Conservation (phyloP, 2,113 vertebrate genomes). For the Psephotus haematonotus region DNA sequence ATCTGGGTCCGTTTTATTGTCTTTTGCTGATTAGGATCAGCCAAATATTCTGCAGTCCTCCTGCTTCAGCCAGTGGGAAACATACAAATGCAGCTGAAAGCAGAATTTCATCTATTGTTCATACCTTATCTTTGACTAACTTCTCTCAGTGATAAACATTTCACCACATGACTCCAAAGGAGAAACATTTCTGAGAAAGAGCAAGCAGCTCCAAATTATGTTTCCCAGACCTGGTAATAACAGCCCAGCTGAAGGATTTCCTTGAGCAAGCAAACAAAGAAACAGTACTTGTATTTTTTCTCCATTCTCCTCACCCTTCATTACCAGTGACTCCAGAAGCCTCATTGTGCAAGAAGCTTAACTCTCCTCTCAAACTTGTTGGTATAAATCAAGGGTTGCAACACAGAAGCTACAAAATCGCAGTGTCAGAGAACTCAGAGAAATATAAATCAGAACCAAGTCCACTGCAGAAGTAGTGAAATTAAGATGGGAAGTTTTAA, state of each 20-base stretch:
- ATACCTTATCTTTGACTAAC: slow-evolving; percentile 59
- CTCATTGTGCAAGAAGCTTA: slow-evolving; percentile 24
- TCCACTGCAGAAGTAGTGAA: not conserved
- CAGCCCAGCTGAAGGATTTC: slow-evolving; percentile 49
- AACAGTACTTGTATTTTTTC: slow-evolving; percentile 14
- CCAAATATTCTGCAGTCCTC: slow-evolving; percentile 24
- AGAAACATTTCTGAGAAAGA: slow-evolving; percentile 63
- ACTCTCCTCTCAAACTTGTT: slow-evolving; percentile 3
- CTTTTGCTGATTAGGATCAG: slow-evolving; percentile 37
- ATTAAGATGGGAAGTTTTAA: not conserved
- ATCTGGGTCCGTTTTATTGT: not conserved
- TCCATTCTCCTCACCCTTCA: slow-evolving; percentile 18
- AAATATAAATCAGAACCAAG: not conserved
- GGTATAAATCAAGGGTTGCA: slow-evolving; percentile 34
- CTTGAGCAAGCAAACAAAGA: slow-evolving; percentile 49
- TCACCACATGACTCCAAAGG: slow-evolving; percentile 50
- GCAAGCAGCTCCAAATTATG: slow-evolving; percentile 27
- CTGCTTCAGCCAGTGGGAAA: slow-evolving; percentile 39
- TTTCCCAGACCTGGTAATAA: slow-evolving; percentile 55
- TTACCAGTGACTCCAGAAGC: not conserved
- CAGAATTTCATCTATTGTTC: slow-evolving; percentile 60
- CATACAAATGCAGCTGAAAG: slow-evolving; percentile 46
- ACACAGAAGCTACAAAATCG: not conserved
- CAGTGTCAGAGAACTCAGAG: not conserved
- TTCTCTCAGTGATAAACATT: slow-evolving; percentile 56